Conservation (phyloP, 1,140 invertebrate species). For the Panagrolaimus sp. region DNA sequence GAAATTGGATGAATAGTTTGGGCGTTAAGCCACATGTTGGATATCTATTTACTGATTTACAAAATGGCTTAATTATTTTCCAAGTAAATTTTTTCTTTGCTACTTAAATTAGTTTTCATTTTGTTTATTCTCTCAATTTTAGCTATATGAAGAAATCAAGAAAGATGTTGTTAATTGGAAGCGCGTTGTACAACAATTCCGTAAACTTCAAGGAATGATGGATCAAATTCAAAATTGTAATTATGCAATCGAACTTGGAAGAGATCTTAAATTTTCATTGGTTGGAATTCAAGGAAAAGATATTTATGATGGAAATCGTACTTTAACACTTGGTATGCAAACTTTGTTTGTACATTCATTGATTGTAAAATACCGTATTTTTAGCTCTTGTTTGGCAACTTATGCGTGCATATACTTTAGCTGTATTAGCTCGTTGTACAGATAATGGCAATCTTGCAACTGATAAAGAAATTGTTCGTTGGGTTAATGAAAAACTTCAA, state of each 20-base stretch:
- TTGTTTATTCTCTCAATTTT: slow-evolving; percentile 65
- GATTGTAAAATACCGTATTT: slow-evolving; percentile 1
- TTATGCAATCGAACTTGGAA: slow-evolving; percentile 90
- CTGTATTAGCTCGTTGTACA: slow-evolving; percentile 79
- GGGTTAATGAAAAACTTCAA: slow-evolving; percentile 86
- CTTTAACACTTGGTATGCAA: slow-evolving; percentile 77
- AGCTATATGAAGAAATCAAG: slow-evolving; percentile 92
- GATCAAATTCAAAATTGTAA: slow-evolving; percentile 91
- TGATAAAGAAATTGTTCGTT: slow-evolving; percentile 88
- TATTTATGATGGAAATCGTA: slow-evolving; percentile 88
- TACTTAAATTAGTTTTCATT: neutral
- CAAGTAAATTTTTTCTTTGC: slow-evolving; percentile 60
- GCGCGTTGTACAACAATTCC: slow-evolving; percentile 70
- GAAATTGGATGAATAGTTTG: slow-evolving; percentile 99
- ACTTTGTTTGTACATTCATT: slow-evolving; percentile 14
- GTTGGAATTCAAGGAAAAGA: slow-evolving; percentile 95
- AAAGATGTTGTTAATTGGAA: slow-evolving; percentile 93
- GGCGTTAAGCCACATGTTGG: slow-evolving; percentile 91
- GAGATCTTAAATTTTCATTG: slow-evolving; percentile 84
- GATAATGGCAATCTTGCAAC: slow-evolving; percentile 78
- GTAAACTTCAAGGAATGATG: slow-evolving; percentile 83
- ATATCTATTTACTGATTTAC: slow-evolving; percentile 90
- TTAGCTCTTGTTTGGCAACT: slow-evolving; percentile 93
- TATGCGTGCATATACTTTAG: slow-evolving; percentile 94
- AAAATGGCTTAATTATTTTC: slow-evolving; percentile 91